Conservation (phyloP, 2,797 vertebrate genomes). For the Heteromormyrus szaboi region DNA sequence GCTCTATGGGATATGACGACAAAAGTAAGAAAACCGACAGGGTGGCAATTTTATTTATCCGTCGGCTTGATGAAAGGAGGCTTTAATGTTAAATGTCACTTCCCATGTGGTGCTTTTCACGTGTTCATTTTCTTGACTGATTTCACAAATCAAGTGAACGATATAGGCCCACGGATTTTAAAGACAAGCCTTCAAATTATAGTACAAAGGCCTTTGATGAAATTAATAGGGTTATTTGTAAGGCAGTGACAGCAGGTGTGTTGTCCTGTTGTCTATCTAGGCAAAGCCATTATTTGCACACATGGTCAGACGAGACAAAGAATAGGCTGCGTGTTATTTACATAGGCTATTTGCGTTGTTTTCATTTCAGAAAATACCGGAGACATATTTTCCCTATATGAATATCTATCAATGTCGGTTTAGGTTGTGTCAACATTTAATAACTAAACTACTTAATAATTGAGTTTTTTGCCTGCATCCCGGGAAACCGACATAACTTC, state of each 20-base stretch:
- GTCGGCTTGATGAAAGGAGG: not conserved
- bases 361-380: not conserved
- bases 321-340: not conserved
- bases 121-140: not conserved
- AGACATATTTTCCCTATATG: not conserved
- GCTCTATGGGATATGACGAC: not conserved
- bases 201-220: not conserved
- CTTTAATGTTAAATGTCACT: not conserved
- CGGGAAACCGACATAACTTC: not conserved
- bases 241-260: not conserved
- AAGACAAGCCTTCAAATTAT: not conserved
- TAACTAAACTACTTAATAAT: not conserved
- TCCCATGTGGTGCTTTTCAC: not conserved
- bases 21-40: not conserved
- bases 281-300: not conserved
- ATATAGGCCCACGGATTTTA: not conserved
- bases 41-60: not conserved
- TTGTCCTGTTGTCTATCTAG: not conserved
- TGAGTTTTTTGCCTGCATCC: not conserved
- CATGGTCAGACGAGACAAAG: not conserved
- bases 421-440: not conserved
- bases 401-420: not conserved
- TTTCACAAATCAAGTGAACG: not conserved
- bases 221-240: not conserved
- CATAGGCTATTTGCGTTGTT: not conserved